Evolutionary conservation across 2,888 invertebrate species (phyloP).

Genomic region (Lochmaea crataegi): DNA sequence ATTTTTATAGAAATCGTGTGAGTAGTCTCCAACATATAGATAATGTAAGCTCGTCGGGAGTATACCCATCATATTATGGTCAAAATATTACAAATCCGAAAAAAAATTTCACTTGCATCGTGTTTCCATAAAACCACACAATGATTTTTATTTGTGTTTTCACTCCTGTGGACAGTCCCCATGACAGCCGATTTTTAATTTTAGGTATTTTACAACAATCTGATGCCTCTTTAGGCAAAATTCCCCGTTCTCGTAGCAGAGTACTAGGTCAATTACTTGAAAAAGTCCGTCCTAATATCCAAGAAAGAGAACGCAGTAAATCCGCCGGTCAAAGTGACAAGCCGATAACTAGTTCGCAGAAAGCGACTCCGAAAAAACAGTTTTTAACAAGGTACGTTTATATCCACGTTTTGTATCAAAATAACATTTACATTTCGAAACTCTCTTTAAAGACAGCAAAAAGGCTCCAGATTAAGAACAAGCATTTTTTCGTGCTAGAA

Average conservation of each 20-base stretch:
- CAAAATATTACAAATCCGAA: too few relatives aligned
- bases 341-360: constrained; percentile 48
- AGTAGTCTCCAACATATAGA: too few relatives aligned
- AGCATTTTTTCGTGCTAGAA: background rate
- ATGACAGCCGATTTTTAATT: constrained; percentile 1
- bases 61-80: too few relatives aligned
- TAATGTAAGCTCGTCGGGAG: too few relatives aligned
- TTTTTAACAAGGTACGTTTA: constrained; percentile 45
- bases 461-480: too few relatives aligned
- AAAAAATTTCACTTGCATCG: too few relatives aligned
- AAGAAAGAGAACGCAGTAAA: constrained; percentile 62
- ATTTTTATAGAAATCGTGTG: too few relatives aligned
- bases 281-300: constrained; percentile 66
- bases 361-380: constrained; percentile 49
- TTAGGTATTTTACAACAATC: constrained; percentile 59
- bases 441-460: too few relatives aligned
- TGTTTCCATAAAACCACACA: too few relatives aligned
- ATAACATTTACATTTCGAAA: background rate
- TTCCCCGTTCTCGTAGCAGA: constrained; percentile 63
- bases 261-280: constrained; percentile 70
- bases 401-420: background rate
- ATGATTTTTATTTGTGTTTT: too few relatives aligned
- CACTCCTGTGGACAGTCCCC: too few relatives aligned
- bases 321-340: constrained; percentile 61
- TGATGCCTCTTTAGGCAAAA: constrained; percentile 59